Conservation (phyloP, 2,113 vertebrate species). For the Proterorhinus semilunaris region DNA sequence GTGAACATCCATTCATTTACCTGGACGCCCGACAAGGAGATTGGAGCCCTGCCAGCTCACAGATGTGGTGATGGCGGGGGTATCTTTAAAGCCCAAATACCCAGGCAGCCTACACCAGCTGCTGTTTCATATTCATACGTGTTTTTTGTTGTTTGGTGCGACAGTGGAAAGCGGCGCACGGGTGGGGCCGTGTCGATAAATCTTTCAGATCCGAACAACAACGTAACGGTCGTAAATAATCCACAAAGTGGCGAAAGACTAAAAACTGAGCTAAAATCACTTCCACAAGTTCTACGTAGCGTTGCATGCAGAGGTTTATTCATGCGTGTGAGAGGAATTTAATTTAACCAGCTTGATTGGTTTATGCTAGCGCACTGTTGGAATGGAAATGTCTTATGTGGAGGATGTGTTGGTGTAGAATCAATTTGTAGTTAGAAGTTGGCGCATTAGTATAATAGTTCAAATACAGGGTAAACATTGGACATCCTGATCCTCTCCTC, state of each 20-base stretch:
- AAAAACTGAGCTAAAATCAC: constrained; percentile 40
- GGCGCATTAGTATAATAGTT: too few relatives aligned
- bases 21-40: constrained; percentile 36
- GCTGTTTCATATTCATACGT: constrained; percentile 32
- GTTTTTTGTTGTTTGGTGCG: constrained; percentile 7
- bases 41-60: constrained; percentile 50
- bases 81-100: constrained; percentile 3
- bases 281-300: constrained; percentile 18
- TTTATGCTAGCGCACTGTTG: neutral
- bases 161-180: constrained; percentile 26
- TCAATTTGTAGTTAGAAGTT: neutral
- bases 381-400: neutral
- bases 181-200: constrained; percentile 46
- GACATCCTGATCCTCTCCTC: too few relatives aligned
- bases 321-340: constrained; percentile 8
- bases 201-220: constrained; percentile 50
- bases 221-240: constrained; percentile 51
- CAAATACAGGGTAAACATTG: too few relatives aligned
- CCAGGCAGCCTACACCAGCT: neutral
- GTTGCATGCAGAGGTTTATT: constrained; percentile 22
- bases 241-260: constrained; percentile 25
- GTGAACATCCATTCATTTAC: constrained; percentile 55
- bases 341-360: constrained; percentile 14
- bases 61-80: neutral
- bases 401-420: neutral